Evolutionary conservation across 2,888 invertebrate species (phyloP), one percentile per base, ranked within the genome.

Genomic region (Dione vanillae): DNA sequence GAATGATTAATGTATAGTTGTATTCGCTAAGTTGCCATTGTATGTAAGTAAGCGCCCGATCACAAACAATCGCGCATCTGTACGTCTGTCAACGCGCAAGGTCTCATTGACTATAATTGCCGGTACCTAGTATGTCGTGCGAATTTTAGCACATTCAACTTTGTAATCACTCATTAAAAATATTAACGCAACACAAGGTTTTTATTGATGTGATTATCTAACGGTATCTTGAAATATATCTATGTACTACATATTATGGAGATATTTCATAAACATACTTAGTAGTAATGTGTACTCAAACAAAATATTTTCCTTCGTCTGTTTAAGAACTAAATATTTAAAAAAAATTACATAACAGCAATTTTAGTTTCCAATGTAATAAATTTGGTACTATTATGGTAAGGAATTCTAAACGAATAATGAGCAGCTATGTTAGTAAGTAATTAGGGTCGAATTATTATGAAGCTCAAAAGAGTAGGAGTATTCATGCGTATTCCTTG

Each of bases 81-180:
- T 91, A 84, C 83, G 85, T 85, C 85, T 88, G 89, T 90, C 90
- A 85, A 79, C 77, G 76, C 78, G 76, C 91, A 91, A 92, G 92
- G 92, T 87, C 90, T 83, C 76, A 75, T 70, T 76, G 76, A 77
- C 79, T 56, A 40, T 72, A 66, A 69, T 66, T 82, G 83, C 84
- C 35, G 81, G 88, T 87, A 87, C 56, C 56, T n/a, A 54, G 85
- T 83, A 79, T 80, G 78, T 79, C 89, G 89, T 91, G 91, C 82
- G 90, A 90, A 89, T 85, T 80, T 85, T 80, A 85, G 82, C 85
- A 83, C 83, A 85, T 84, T 84, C 83, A 72, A 72, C 69, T 73
- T 54, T 54, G 68, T 67, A 76, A 76, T 73, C 52, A 65, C 74
- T 61, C 56, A 52, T 72, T 71, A 73, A 65, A 72, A 70, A 73